Conservation (phyloP, 2,888 invertebrate species). For the Ophion ellenae region DNA sequence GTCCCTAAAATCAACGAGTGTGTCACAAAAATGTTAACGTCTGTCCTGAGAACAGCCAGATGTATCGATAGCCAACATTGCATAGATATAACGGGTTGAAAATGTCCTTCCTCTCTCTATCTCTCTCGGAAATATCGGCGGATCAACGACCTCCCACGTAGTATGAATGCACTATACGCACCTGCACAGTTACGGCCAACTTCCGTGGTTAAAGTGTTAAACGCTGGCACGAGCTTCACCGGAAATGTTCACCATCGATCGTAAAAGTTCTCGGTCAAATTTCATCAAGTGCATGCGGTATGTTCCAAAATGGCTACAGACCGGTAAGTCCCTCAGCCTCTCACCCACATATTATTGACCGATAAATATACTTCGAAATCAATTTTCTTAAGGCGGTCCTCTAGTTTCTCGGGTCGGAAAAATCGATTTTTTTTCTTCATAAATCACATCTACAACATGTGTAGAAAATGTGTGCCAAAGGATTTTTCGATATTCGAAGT, state of each 20-base stretch:
- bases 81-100: too few species aligned
- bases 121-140: slow-evolving; percentile 26
- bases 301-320: neutral
- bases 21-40: neutral
- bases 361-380: neutral
- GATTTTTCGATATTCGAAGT: too few species aligned
- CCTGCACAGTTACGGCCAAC: slow-evolving; percentile 9
- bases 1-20: neutral
- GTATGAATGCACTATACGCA: neutral
- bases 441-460: too few species aligned
- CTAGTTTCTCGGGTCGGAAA: too few species aligned
- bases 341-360: neutral
- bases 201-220: slow-evolving; percentile 24
- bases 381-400: too few species aligned
- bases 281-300: neutral
- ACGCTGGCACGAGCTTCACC: slow-evolving; percentile 40
- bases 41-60: too few species aligned
- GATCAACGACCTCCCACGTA: slow-evolving; percentile 56
- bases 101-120: neutral
- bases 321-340: neutral
- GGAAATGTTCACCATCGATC: slow-evolving; percentile 36
- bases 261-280: slow-evolving; percentile 27
- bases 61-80: too few species aligned
- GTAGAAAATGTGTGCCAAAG: too few species aligned
- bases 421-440: too few species aligned